Evolutionary conservation across 2,888 invertebrate genomes (phyloP).

Genomic region (Oscheius sp.): DNA sequence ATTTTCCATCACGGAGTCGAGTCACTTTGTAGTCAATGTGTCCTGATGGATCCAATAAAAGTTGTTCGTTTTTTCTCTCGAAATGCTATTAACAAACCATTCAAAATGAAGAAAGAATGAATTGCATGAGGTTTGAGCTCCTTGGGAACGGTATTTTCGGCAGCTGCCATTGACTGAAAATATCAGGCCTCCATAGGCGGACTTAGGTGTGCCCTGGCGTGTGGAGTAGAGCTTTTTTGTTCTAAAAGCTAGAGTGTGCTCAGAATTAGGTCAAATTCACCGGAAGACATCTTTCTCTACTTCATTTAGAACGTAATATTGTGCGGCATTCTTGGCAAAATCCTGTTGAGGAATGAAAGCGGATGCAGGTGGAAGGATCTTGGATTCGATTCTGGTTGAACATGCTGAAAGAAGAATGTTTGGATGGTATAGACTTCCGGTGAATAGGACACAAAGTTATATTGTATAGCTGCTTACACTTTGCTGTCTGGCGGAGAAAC

Average conservation of each 20-base stretch:
- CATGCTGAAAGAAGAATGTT: too few species aligned
- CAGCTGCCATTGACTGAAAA: conserved; percentile 67
- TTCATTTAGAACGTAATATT: too few species aligned
- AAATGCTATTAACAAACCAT: conserved; percentile 46
- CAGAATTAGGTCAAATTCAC: too few species aligned
- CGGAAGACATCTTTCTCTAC: too few species aligned
- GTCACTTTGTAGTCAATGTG: conserved; percentile 75
- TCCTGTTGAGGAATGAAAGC: too few species aligned
- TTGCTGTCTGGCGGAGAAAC: too few species aligned
- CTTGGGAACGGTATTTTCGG: conserved; percentile 62
- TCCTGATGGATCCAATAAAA: conserved; percentile 63
- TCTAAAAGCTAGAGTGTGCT: conserved; percentile 31
- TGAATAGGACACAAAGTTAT: too few species aligned
- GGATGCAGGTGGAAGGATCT: too few species aligned
- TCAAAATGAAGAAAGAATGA: conserved; percentile 69
- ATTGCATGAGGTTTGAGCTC: conserved; percentile 65
- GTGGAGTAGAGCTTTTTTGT: conserved; percentile 48
- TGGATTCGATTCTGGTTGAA: too few species aligned
- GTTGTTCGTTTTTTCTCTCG: background rate
- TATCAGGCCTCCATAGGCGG: conserved; percentile 69
- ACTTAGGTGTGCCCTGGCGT: conserved; percentile 48
- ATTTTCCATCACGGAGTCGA: conserved; percentile 74
- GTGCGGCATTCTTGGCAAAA: too few species aligned
- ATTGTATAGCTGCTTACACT: too few species aligned
- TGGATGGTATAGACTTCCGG: too few species aligned